Evolutionary conservation across 2,797 vertebrate genomes (phyloP).

Genomic region (Centroberyx gerrardi): DNA sequence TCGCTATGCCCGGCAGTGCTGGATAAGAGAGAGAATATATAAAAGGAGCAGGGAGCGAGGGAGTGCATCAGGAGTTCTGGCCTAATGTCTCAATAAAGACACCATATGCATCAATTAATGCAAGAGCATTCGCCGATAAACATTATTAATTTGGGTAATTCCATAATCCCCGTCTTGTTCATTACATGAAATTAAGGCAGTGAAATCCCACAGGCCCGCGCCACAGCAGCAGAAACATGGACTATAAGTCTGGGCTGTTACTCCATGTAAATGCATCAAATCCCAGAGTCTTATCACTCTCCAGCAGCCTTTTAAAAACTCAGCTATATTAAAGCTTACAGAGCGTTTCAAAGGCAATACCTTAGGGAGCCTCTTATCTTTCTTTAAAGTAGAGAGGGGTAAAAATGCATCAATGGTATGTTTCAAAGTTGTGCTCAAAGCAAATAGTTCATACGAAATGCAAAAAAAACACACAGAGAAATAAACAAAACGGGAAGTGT

Average conservation of each 20-base stretch:
- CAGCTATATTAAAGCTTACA: conserved; percentile 47
- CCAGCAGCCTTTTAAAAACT: conserved; percentile 55
- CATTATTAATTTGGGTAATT: conserved; percentile 59
- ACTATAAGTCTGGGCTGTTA: conserved; percentile 37
- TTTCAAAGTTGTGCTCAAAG: conserved; percentile 26
- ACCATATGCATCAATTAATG: conserved; percentile 36
- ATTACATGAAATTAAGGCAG: conserved; percentile 60
- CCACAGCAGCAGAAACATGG: conserved; percentile 35
- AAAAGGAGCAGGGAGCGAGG: conserved; percentile 28
- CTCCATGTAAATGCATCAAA: conserved; percentile 55
- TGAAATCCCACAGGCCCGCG: conserved; percentile 32
- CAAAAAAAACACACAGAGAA: conserved; percentile 25
- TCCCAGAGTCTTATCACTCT: conserved; percentile 60
- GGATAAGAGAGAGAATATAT: conserved; percentile 23
- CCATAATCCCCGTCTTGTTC: conserved; percentile 56
- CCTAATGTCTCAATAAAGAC: conserved; percentile 39
- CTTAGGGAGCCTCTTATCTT: conserved; percentile 34
- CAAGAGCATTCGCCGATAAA: conserved; percentile 24
- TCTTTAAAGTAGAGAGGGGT: conserved; percentile 22
- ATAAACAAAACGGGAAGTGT: conserved; percentile 1
- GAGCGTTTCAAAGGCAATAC: conserved; percentile 47
- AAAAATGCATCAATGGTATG: conserved; percentile 31
- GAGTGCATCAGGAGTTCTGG: conserved; percentile 20
- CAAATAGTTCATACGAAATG: conserved; percentile 3
- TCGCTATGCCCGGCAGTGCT: background rate